Evolutionary conservation across 2,797 vertebrate genomes (phyloP), one percentile per base, ranked within the genome.

Genomic region (Trematomus bernacchii): DNA sequence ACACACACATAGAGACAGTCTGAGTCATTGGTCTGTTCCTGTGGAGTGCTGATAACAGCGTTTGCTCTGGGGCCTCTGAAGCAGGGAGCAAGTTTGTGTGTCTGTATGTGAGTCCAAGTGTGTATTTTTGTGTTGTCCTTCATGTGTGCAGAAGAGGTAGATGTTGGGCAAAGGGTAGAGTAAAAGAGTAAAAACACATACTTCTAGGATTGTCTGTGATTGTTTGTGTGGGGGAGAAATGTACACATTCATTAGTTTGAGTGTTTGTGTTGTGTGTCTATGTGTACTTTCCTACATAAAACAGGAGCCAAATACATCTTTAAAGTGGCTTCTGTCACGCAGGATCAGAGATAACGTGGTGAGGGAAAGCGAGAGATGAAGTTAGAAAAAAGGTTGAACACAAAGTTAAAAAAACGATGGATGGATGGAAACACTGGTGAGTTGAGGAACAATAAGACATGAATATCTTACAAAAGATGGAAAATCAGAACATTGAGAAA

Each of bases 21-120:
- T 91, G 85, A 91, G 86, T 90, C 87, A 90, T 80, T 76, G 84
- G 83, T 87, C 73, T 86, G 86, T 78, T 92, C 77, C 85, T 91
- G 91, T 85, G 73, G 79, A 89, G 83, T 75, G 80, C 89, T 89
- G 92, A 93, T 93, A 92, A 93, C 90, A 77, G 66, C 52, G 62
- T 88, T 87, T 86, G 87, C 88, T 88, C 79, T 72, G 59, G 76
- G 89, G 87, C 74, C 80, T 87, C 83, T 83, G 70, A 77, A 82
- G 78, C 76, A 83, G 23, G 62, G 69, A 78, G 67, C 73, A 63
- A 73, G 65, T 33, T 52, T 78, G 43, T 77, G 60, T 53, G 21
- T 5, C 10, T 12, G 70, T 69, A 65, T 72, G 40, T 76, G 54
- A 52, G 67, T 63, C 48, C 44, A 44, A 62, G 11, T 76, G 51